These are phyloP conservation scores for Cheilosia urbana DNA, from an alignment of 2,888 invertebrate species.

Conservation along the genomic window DNA sequence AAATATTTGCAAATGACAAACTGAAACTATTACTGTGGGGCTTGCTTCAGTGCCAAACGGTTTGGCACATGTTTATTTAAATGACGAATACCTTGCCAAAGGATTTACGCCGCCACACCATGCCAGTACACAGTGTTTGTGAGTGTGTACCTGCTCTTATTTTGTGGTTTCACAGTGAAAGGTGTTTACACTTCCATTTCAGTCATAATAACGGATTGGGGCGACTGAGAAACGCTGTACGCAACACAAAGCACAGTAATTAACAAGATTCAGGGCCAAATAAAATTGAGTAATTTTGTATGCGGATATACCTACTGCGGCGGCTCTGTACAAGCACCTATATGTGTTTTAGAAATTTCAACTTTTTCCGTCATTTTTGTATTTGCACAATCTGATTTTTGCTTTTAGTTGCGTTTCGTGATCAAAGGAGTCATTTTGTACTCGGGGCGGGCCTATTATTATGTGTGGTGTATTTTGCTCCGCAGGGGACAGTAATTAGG, in stretches of 20 bases:
- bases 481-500: neutral
- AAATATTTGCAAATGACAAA: slow-evolving; percentile 53
- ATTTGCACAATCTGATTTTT: slow-evolving; percentile 66
- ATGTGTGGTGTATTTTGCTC: neutral
- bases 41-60: slow-evolving; percentile 38
- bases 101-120: neutral
- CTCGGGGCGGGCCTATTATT: neutral
- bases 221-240: slow-evolving; percentile 6
- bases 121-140: neutral
- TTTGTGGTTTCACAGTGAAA: slow-evolving; percentile 8
- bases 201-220: neutral
- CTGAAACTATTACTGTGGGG: slow-evolving; percentile 40
- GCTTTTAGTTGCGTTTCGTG: neutral
- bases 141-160: neutral
- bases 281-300: slow-evolving; percentile 27
- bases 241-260: slow-evolving; percentile 41
- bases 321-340: neutral
- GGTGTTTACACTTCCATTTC: slow-evolving; percentile 34
- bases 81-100: slow-evolving; percentile 50
- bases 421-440: slow-evolving; percentile 19
- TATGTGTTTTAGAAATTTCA: slow-evolving; percentile 7
- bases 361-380: slow-evolving; percentile 37
- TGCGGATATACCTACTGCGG: neutral
- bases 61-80: slow-evolving; percentile 53
- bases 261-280: slow-evolving; percentile 38